These are phyloP conservation scores for Urocyon cinereoargenteus DNA, from an alignment of 2,797 vertebrate genomes.

Conservation along the genomic window DNA sequence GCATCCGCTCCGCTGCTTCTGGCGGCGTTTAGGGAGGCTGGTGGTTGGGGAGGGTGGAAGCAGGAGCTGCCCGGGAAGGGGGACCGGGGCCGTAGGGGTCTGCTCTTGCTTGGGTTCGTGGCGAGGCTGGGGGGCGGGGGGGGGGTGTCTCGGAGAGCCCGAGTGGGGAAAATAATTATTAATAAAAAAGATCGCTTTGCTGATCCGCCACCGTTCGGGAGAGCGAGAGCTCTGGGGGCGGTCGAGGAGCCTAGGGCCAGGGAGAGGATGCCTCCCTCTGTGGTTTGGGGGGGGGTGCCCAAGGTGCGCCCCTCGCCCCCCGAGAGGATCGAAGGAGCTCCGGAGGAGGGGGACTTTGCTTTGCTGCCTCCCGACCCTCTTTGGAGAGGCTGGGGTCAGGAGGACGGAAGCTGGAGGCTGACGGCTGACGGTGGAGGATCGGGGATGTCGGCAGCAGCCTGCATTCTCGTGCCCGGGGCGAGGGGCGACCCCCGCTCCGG, in stretches of 20 bases:
- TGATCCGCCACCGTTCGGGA: neutral
- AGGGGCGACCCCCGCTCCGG: neutral
- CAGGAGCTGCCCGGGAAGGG: neutral
- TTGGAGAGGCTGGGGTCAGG: neutral
- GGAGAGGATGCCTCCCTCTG: conserved; percentile 1
- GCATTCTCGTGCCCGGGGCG: neutral
- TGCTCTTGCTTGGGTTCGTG: neutral
- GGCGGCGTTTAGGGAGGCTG: neutral
- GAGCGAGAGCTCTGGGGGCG: neutral
- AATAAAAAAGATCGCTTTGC: neutral
- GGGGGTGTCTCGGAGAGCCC: neutral
- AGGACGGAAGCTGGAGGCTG: conserved; percentile 22
- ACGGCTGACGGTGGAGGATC: neutral
- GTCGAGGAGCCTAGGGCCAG: neutral
- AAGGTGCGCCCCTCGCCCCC: neutral
- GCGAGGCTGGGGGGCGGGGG: neutral
- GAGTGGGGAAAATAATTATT: neutral
- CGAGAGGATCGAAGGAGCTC: neutral
- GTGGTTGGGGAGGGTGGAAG: neutral
- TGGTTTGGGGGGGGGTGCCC: conserved; percentile 11
- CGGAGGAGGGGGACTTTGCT: neutral
- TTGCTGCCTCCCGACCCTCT: neutral
- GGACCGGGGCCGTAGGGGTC: neutral
- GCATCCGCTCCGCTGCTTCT: neutral
- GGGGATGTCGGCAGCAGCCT: neutral